Evolutionary conservation across 2,888 invertebrate species (phyloP).

Genomic region (Ormyrus rosae): DNA sequence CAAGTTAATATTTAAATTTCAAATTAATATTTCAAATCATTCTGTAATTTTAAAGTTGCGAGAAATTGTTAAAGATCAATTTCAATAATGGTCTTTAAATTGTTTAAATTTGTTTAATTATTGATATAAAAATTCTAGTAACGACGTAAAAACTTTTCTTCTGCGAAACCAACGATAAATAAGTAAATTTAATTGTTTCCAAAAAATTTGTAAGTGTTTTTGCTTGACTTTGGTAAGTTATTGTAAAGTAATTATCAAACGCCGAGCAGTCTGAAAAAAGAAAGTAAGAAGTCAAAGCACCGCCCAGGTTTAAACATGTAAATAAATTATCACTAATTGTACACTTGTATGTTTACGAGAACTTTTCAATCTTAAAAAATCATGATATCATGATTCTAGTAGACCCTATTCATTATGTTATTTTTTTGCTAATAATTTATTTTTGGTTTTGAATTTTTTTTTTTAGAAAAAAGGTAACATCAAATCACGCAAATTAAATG

Average conservation of each 20-base stretch:
- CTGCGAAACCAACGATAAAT: constrained; percentile 13
- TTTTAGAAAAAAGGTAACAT: too few species aligned
- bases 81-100: constrained; percentile 17
- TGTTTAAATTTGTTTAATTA: constrained; percentile 35
- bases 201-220: not conserved
- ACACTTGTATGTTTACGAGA: constrained; percentile 18
- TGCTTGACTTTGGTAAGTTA: not conserved
- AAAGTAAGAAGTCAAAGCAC: constrained; percentile 49
- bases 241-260: constrained; percentile 6
- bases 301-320: constrained; percentile 51
- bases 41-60: not conserved
- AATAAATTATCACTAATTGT: constrained; percentile 42
- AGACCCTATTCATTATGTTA: not conserved
- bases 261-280: constrained; percentile 37
- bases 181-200: constrained; percentile 32
- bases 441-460: too few species aligned
- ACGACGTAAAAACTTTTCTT: constrained; percentile 27
- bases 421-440: too few species aligned
- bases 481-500: not conserved
- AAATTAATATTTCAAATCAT: constrained; percentile 1
- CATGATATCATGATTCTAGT: constrained; percentile 29
- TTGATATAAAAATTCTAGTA: constrained; percentile 24
- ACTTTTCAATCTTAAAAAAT: constrained; percentile 52
- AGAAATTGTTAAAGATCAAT: constrained; percentile 32
- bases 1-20: constrained; percentile 5